Evolutionary conservation across 2,888 invertebrate genomes (phyloP).

Genomic region (Cremastobaeus sp.): DNA sequence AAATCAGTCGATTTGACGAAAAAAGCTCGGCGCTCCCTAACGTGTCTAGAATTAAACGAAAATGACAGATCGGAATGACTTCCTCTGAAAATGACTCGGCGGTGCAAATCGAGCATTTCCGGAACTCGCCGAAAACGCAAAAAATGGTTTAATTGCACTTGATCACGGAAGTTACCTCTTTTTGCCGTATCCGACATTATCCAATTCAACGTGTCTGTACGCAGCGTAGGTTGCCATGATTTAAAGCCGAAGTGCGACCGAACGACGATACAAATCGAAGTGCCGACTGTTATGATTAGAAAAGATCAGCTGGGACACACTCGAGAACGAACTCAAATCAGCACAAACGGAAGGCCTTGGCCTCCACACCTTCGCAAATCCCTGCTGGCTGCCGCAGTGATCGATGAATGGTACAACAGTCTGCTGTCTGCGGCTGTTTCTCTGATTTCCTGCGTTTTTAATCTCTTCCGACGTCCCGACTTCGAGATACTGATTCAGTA

Average conservation of each 20-base stretch:
- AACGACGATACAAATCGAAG: neutral
- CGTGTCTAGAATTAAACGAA: too few species aligned
- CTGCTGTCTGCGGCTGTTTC: conserved; percentile 12
- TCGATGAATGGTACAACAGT: conserved; percentile 27
- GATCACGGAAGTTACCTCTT: conserved; percentile 87
- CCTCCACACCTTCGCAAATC: conserved; percentile 58
- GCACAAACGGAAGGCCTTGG: conserved; percentile 54
- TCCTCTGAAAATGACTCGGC: too few species aligned
- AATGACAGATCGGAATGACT: too few species aligned
- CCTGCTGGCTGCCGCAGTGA: conserved; percentile 36
- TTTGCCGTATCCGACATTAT: conserved; percentile 95
- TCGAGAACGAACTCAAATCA: conserved; percentile 27
- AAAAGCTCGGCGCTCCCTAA: too few species aligned
- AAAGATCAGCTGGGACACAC: neutral
- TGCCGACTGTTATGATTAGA: neutral
- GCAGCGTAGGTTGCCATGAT: conserved; percentile 93
- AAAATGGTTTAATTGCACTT: too few species aligned
- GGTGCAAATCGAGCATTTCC: too few species aligned
- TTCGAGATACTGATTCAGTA: too few species aligned
- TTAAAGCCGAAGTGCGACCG: neutral
- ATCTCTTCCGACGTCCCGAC: neutral
- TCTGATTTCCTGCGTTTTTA: neutral
- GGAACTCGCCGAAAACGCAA: too few species aligned
- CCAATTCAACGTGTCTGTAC: conserved; percentile 95
- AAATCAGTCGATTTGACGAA: too few species aligned